Evolutionary conservation across 2,113 vertebrate species (phyloP).

Genomic region (Neotoma lepida): DNA sequence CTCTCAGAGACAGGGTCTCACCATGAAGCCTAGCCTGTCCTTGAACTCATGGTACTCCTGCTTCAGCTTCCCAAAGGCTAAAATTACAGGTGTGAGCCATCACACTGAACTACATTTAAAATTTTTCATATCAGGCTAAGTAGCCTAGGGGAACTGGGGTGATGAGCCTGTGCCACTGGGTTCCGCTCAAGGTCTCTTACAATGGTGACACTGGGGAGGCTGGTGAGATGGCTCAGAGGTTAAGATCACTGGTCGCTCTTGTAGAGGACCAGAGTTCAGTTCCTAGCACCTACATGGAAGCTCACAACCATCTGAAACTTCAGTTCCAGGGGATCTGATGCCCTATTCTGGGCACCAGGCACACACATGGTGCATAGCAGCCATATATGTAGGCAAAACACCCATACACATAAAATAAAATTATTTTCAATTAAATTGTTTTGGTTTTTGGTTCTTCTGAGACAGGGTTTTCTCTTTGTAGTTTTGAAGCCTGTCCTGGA

Average conservation of each 20-base stretch:
- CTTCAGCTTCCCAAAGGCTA: neutral
- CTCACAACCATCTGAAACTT: neutral
- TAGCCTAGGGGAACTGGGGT: neutral
- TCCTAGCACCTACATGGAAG: neutral
- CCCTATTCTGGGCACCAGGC: neutral
- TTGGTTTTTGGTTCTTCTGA: neutral
- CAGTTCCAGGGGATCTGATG: neutral
- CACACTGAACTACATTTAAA: neutral
- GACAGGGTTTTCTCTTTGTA: neutral
- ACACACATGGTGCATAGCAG: neutral
- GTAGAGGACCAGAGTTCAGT: neutral
- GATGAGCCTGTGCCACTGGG: neutral
- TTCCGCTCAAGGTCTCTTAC: neutral
- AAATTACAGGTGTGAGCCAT: neutral
- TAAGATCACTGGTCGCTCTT: neutral
- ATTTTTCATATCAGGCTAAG: neutral
- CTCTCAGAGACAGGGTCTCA: neutral
- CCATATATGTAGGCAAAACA: neutral
- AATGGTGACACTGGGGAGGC: neutral
- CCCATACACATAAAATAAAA: neutral
- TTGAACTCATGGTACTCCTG: neutral
- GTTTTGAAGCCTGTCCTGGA: neutral
- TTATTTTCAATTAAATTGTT: neutral
- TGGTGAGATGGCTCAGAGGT: neutral
- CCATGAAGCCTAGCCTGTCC: neutral